Base-by-base conservation (phyloP, 2,888 invertebrate genomes). In the Zonitis immaculata region DNA sequence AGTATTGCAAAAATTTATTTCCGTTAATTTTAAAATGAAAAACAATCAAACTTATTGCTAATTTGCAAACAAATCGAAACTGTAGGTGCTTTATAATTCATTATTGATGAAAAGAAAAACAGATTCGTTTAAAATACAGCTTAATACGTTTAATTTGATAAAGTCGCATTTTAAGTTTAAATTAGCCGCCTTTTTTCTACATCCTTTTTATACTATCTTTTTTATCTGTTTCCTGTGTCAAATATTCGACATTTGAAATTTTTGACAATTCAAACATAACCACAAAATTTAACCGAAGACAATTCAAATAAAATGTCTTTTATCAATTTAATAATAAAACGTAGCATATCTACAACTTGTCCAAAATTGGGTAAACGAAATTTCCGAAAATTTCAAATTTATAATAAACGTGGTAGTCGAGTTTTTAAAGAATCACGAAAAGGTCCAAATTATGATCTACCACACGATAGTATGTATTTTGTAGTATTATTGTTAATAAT, bases 301-400 rank as follows among this genome's bases (percentile, higher is more conserved):
- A 2, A 1, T 35, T 35, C 16, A 6, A 3, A 8, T 6, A 59
- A 50, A 58, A 69, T 69, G 69, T 66, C 67, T 48, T 64, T 67
- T 43, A 46, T 63, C 27, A 72, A 70, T 63, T 62, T 73, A 51
- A 66, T 77, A 60, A 64, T 79, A 54, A 74, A 69, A 58, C 72
- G 81, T 55, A 60, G 69, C 22, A 80, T 85, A 59, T 77, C 79
- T 26, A 83, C 84, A 1, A 77, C 82, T 1, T 67, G 76, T 1
- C 61, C 66, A 6, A 66, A 78, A 48, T 72, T 77, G 56, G 90
- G 91, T 1, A 91, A 91, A 76, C 80, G 86, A 59, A 93, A 93
- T 77, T 92, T 93, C 66, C 79, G 85, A 42, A 92, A 92, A 76
- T 92, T 94, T 70, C 75, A 83, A 2, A 67, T 89, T 0, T 80